phyloP scores from a whole-genome alignment of 2,113 vertebrate genomes.

The Hypocryptadius cinnamomeus region DNA sequence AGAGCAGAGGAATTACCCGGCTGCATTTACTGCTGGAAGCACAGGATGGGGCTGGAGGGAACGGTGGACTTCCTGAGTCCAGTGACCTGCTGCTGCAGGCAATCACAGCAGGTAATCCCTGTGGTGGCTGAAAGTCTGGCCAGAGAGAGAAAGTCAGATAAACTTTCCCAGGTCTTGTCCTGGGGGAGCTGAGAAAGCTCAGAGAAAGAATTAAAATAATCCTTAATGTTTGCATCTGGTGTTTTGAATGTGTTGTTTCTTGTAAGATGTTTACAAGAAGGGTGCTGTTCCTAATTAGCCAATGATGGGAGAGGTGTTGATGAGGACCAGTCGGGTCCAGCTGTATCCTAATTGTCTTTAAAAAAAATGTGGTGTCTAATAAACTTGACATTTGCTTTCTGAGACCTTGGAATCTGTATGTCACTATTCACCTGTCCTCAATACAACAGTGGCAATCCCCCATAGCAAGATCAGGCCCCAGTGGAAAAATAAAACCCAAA shows the following conservation, averaged over 20 bases:
- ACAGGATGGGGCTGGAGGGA: not conserved
- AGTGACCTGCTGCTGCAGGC: not conserved
- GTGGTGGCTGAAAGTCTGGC: not conserved
- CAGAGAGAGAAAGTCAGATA: not conserved
- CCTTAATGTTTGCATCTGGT: not conserved
- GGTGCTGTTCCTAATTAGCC: not conserved
- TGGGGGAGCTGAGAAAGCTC: not conserved
- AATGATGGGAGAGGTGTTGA: not conserved
- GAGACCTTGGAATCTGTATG: not conserved
- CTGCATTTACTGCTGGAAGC: not conserved
- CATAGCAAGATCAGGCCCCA: not conserved
- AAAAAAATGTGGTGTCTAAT: not conserved
- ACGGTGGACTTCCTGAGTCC: accelerated
- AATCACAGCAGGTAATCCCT: not conserved
- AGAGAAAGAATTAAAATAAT: not conserved
- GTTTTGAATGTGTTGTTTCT: not conserved
- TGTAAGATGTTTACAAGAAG: not conserved
- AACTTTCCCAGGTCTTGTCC: not conserved
- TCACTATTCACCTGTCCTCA: not conserved
- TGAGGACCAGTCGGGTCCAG: not conserved
- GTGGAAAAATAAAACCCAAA: not conserved
- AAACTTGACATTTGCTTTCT: not conserved
- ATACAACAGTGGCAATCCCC: not conserved
- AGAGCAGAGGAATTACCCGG: not conserved
- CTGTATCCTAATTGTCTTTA: not conserved